Base-by-base conservation (phyloP, 2,113 vertebrate species). In the Mellivora capensis region DNA sequence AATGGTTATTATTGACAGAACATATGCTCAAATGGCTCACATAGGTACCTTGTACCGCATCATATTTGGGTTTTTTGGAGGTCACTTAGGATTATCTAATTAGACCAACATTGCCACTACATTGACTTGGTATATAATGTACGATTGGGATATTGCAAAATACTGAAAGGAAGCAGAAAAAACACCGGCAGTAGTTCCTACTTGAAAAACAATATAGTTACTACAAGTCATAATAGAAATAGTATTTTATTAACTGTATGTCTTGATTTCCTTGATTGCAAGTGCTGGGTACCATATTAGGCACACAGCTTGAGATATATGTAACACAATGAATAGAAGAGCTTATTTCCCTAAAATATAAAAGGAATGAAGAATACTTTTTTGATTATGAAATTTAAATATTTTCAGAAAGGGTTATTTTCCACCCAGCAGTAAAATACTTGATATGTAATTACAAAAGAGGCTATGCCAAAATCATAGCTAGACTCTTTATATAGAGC, bases 401-500 rank as follows among this genome's bases (percentile, higher is more conserved):
- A 98, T 96, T 97, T 98, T 96, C 95, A 91, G 47, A 98, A 97
- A 87, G 71, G 82, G 69, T 96, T 98, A 76, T 97, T 98, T 98
- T 98, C 91, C 81, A 96, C 94, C 92, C 88, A 97, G 97, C 67
- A 93, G 94, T 95, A 96, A 97, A 97, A 97, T 98, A 98, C 98
- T 98, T 98, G 98, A 98, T 97, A 98, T 87, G 98, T 98, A 97
- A 98, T 99, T 98, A 97, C 84, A 96, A 90, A 97, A 96, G 59
- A 96, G 27, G 42, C 85, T 97, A 84, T 98, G 98, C 98, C 98
- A 98, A 97, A 97, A 97, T 97, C 97, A 98, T 98, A 93, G 80
- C 94, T 97, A 97, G 94, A 54, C 71, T 84, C 93, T 98, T 98
- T 92, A 93, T 96, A 93, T 72, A 93, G 97, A 97, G 96, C 82